Evolutionary conservation across 2,113 vertebrate species (phyloP).

Genomic region (Pipra filicauda): DNA sequence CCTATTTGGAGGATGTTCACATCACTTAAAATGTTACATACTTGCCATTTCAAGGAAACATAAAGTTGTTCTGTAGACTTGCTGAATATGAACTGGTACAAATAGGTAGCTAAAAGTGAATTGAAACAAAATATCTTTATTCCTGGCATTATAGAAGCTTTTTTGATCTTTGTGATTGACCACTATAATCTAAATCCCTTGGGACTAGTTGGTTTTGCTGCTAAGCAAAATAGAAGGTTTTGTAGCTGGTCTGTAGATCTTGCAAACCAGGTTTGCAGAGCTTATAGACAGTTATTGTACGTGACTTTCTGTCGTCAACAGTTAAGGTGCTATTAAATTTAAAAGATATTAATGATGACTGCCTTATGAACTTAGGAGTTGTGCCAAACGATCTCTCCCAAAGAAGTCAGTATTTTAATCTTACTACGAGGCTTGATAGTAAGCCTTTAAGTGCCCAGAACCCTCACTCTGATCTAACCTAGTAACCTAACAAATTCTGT

Average conservation of each 20-base stretch:
- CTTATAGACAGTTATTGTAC: neutral
- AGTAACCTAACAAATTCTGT: neutral
- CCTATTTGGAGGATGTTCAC: neutral
- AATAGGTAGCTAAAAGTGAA: neutral
- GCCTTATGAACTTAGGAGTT: neutral
- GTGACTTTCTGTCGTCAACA: neutral
- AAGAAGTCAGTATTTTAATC: neutral
- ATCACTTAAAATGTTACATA: neutral
- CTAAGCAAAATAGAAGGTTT: slow-evolving; percentile 6
- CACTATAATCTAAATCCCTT: slow-evolving; percentile 7
- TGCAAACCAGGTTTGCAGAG: neutral
- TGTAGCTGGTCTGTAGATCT: neutral
- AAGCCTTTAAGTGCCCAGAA: neutral
- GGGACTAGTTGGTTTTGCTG: slow-evolving; percentile 24
- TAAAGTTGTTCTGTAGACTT: neutral
- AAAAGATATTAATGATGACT: neutral
- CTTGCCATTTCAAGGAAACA: neutral
- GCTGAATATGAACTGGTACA: neutral
- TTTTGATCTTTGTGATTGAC: slow-evolving; percentile 3
- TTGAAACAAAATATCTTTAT: neutral
- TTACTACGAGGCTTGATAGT: neutral
- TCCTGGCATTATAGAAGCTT: neutral
- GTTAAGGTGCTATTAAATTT: neutral
- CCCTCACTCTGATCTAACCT: neutral
- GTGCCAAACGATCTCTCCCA: neutral